Conservation (phyloP, 2,888 invertebrate genomes). For the Catocala fraxini region DNA sequence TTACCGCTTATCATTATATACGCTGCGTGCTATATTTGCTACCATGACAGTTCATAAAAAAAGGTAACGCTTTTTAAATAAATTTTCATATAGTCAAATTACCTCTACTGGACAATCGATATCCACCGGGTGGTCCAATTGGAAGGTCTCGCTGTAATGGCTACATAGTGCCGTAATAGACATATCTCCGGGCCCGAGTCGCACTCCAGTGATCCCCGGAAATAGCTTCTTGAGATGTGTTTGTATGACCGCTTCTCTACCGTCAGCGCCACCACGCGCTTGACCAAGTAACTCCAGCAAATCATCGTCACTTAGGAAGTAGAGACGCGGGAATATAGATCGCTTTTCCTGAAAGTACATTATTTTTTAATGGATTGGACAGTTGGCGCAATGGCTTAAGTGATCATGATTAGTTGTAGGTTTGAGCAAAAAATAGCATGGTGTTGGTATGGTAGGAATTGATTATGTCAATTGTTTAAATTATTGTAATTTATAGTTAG, state of each 20-base stretch:
- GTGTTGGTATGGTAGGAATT: too few relatives aligned
- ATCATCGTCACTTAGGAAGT: constrained; percentile 99
- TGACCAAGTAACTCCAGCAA: constrained; percentile 98
- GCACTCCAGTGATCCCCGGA: constrained; percentile 94
- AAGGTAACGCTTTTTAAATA: too few relatives aligned
- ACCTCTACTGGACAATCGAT: constrained; percentile 94
- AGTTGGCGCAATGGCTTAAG: too few relatives aligned
- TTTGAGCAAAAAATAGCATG: too few relatives aligned
- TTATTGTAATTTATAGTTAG: too few relatives aligned
- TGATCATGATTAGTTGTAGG: too few relatives aligned
- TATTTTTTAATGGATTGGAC: neutral
- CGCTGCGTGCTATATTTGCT: too few relatives aligned
- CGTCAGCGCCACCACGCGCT: constrained; percentile 90
- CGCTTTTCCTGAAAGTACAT: constrained; percentile 93
- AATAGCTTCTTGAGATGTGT: constrained; percentile 98
- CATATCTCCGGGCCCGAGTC: constrained; percentile 87
- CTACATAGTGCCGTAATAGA: constrained; percentile 91
- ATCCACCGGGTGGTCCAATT: constrained; percentile 90
- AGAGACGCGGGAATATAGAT: constrained; percentile 97
- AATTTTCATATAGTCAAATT: constrained; percentile 1
- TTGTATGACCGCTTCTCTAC: constrained; percentile 93
- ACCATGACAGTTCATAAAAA: too few relatives aligned
- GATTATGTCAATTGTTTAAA: too few relatives aligned
- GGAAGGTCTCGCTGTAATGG: constrained; percentile 91
- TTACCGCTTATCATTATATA: too few relatives aligned